Conservation (phyloP, 2,888 invertebrate species). For the Eupithecia dodoneata region DNA sequence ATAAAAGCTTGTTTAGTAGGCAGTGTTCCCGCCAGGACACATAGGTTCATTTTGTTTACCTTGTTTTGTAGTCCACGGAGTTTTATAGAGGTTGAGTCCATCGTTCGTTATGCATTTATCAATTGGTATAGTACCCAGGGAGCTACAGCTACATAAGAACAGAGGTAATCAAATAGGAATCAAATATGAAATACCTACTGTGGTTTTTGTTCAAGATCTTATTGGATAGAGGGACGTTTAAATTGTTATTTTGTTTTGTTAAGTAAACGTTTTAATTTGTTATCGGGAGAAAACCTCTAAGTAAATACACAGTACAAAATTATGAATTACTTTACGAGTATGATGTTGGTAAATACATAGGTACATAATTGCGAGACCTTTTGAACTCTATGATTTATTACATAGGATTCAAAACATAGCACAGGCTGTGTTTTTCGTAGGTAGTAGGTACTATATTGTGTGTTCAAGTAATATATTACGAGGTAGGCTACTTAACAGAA, state of each 20-base stretch:
- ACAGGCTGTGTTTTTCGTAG: not conserved
- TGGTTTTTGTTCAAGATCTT: not conserved
- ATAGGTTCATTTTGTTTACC: too few relatives aligned
- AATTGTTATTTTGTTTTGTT: not conserved
- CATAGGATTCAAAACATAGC: not conserved
- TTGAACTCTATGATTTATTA: constrained; percentile 2
- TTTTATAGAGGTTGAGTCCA: too few relatives aligned
- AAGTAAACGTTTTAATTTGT: constrained; percentile 17
- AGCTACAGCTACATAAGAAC: not conserved
- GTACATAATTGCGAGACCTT: constrained; percentile 10
- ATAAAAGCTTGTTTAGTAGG: too few relatives aligned
- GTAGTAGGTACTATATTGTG: not conserved
- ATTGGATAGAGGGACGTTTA: not conserved
- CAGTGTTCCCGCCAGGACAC: too few relatives aligned
- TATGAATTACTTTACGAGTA: constrained; percentile 12
- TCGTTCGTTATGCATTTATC: too few relatives aligned
- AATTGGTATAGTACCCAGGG: too few relatives aligned
- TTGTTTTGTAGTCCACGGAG: too few relatives aligned
- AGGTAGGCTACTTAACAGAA: not conserved
- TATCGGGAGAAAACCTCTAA: constrained; percentile 44
- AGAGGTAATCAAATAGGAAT: not conserved
- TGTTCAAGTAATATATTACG: not conserved
- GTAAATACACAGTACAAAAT: constrained; percentile 14
- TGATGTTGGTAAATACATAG: constrained; percentile 28
- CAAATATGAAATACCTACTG: not conserved